Evolutionary conservation across 92 coral and sea anemone genomes (phyloP).

Genomic region (Desmophyllum pertusum): DNA sequence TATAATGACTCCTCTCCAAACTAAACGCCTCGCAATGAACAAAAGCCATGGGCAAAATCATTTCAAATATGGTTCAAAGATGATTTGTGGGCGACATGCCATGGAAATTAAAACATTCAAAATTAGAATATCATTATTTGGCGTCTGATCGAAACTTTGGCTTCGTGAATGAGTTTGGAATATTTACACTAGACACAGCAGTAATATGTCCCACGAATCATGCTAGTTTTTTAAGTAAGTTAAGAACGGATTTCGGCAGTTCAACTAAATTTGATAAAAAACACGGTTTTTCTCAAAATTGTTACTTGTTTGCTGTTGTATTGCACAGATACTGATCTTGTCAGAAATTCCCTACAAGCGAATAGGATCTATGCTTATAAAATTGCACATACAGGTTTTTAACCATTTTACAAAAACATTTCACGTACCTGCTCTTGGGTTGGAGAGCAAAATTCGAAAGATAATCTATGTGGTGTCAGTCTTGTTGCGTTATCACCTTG

Average conservation of each 20-base stretch:
- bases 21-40: too few species aligned
- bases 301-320: too few species aligned
- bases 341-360: background rate
- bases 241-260: background rate
- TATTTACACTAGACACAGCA: background rate
- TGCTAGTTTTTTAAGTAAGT: background rate
- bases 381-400: background rate
- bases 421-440: background rate
- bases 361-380: background rate
- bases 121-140: background rate
- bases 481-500: background rate
- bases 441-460: background rate
- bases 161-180: background rate
- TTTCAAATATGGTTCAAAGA: too few species aligned
- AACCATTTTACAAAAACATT: background rate
- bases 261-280: background rate
- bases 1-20: background rate
- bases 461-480: background rate
- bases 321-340: too few species aligned
- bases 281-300: background rate
- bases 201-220: background rate
- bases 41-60: too few species aligned
- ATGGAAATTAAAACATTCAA: background rate
- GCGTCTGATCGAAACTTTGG: background rate
- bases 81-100: background rate